Evolutionary conservation across 2,113 vertebrate genomes (phyloP).

Genomic region (Orthonyx spaldingii): DNA sequence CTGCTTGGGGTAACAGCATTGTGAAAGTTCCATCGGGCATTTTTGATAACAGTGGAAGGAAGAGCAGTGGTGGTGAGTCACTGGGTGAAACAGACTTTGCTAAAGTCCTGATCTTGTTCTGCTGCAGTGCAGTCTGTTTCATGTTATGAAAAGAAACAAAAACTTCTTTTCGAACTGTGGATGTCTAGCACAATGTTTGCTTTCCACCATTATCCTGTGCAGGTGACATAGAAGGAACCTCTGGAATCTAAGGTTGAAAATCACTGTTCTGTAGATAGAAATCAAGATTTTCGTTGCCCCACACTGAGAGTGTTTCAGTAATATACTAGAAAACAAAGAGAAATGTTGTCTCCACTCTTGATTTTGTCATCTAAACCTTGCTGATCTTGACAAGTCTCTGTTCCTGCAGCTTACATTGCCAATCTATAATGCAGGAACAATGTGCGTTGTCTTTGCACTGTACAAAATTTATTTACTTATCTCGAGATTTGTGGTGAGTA

Average conservation of each 20-base stretch:
- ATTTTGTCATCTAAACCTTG: not conserved
- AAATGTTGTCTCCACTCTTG: not conserved
- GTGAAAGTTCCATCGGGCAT: conserved; percentile 86
- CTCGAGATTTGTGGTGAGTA: not conserved
- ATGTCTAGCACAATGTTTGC: rapidly evolving
- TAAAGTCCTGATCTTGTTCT: not conserved
- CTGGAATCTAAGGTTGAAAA: not conserved
- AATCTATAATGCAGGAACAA: not conserved
- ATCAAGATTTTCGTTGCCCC: not conserved
- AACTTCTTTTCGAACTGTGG: not conserved
- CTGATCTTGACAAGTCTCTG: not conserved
- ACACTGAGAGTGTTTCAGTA: not conserved
- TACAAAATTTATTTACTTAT: not conserved
- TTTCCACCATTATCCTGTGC: not conserved
- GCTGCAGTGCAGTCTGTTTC: not conserved
- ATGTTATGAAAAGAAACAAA: not conserved
- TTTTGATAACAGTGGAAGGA: conserved; percentile 75
- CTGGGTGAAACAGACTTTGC: not conserved
- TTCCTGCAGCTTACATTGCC: not conserved
- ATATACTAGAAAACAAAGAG: not conserved
- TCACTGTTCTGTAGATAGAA: not conserved
- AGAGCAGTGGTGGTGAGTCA: conserved; percentile 77
- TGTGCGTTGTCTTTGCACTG: not conserved
- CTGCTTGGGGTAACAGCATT: conserved; percentile 78
- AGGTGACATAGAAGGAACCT: not conserved